Conservation (phyloP, 2,797 vertebrate genomes). For the Artibeus jamaicensis region DNA sequence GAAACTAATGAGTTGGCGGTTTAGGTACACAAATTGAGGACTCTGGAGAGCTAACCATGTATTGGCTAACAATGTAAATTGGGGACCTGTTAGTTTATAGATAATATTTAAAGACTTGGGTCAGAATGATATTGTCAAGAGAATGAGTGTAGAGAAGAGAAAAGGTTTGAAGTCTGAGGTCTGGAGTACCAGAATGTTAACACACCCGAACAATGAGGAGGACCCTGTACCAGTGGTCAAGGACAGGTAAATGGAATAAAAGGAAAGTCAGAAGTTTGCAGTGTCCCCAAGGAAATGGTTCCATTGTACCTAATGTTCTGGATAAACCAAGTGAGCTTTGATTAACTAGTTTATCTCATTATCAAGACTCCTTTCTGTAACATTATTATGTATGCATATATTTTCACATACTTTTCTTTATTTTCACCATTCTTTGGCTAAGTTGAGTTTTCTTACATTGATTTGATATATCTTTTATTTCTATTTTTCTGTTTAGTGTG, state of each 20-base stretch:
- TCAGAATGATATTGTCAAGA: neutral
- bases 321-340: neutral
- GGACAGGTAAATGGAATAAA: neutral
- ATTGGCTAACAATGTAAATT: neutral
- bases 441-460: neutral
- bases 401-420: neutral
- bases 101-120: neutral
- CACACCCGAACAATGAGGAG: neutral
- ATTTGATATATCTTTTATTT: neutral
- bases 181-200: neutral
- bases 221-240: neutral
- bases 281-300: neutral
- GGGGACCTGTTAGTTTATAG: neutral
- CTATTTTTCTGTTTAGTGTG: neutral
- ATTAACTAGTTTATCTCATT: neutral
- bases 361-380: neutral
- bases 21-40: neutral
- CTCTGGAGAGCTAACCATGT: neutral
- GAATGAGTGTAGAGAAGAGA: neutral
- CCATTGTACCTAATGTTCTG: neutral
- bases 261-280: neutral
- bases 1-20: neutral
- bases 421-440: neutral
- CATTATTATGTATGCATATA: neutral
- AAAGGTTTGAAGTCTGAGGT: neutral